These are phyloP conservation scores for Struthidea cinerea DNA, from an alignment of 2,113 vertebrate species.

Conservation along the genomic window DNA sequence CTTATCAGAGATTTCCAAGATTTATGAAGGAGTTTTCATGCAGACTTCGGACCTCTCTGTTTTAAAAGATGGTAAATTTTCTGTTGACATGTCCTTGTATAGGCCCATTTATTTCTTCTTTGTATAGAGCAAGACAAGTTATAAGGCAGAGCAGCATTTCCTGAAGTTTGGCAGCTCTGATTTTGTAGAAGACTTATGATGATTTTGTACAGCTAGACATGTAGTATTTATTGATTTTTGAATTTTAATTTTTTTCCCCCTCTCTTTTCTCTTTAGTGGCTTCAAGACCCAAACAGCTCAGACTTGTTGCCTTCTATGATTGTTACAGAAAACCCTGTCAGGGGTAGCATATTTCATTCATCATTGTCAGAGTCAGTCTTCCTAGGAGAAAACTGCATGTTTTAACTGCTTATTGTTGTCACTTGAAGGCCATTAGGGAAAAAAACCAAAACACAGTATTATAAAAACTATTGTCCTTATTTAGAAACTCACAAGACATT, in stretches of 20 bases:
- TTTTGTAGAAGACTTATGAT: not conserved
- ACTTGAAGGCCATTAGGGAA: not conserved
- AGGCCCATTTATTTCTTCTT: not conserved
- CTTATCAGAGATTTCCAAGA: not conserved
- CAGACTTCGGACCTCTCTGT: not conserved
- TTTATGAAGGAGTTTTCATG: not conserved
- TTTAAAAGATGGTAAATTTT: not conserved
- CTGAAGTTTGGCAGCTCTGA: not conserved
- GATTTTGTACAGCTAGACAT: not conserved
- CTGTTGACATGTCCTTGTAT: not conserved
- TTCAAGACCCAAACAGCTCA: not conserved
- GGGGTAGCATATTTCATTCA: not conserved
- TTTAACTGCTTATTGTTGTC: not conserved
- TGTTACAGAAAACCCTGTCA: not conserved
- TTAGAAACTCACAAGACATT: not conserved
- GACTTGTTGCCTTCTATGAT: not conserved
- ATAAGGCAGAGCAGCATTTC: not conserved
- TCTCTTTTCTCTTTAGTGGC: not conserved
- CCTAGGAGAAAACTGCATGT: not conserved
- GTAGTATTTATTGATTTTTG: not conserved
- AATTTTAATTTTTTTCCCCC: not conserved
- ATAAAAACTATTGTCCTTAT: not conserved
- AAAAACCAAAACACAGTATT: not conserved
- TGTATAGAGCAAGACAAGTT: not conserved
- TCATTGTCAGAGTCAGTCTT: not conserved